These are phyloP conservation scores for Drosophila bocqueti DNA, from an alignment of 1,140 invertebrate species.

Conservation along the genomic window DNA sequence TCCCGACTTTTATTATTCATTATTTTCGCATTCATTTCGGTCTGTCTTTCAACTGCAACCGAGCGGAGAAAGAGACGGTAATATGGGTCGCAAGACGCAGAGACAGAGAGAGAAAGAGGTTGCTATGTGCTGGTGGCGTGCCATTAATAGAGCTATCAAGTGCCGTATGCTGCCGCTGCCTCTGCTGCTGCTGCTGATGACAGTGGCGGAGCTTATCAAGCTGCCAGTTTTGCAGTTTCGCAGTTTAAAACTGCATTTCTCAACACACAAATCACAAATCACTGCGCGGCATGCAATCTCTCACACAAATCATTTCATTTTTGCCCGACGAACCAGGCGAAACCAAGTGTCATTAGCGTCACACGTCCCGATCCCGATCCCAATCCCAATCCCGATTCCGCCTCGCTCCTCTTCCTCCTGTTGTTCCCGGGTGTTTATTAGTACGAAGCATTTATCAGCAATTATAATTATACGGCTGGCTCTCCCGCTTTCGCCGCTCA, in stretches of 20 bases:
- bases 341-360: constrained; percentile 81
- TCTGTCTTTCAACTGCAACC: constrained; percentile 57
- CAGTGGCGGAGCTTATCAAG: constrained; percentile 76
- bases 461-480: constrained; percentile 74
- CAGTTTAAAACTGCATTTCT: constrained; percentile 84
- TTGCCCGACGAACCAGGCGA: constrained; percentile 44
- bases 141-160: constrained; percentile 79
- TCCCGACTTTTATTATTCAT: constrained; percentile 83
- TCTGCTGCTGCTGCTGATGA: constrained; percentile 54
- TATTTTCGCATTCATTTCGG: constrained; percentile 79
- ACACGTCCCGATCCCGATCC: constrained; percentile 60
- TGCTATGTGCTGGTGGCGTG: constrained; percentile 22
- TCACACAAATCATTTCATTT: constrained; percentile 82
- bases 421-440: constrained; percentile 71
- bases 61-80: constrained; percentile 34
- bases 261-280: constrained; percentile 81
- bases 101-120: not conserved
- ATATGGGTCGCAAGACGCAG: not conserved
- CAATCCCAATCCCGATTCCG: constrained; percentile 21
- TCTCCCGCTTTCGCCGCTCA: constrained; percentile 32
- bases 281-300: constrained; percentile 81
- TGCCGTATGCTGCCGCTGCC: constrained; percentile 34
- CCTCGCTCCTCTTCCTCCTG: constrained; percentile 11
- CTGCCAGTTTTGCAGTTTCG: constrained; percentile 44
- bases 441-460: constrained; percentile 81